Base-by-base conservation (phyloP, 2,888 invertebrate genomes). In the Caenorhabditis virilis region DNA sequence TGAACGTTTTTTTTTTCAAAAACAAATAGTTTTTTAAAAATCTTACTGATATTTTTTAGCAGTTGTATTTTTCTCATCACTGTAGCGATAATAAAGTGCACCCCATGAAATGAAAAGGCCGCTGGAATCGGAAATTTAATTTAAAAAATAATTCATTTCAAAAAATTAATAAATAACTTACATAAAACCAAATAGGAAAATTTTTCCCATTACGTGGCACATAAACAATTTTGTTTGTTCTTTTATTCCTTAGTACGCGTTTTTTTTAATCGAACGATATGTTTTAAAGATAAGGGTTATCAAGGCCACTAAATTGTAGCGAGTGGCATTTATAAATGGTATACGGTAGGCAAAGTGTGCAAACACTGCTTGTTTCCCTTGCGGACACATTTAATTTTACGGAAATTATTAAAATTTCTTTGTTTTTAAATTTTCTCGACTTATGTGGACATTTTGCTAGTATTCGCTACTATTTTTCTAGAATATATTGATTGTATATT, bases 131-230 rank as follows among this genome's bases (percentile, higher is more conserved):
- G n/a, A n/a, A n/a, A n/a, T n/a, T n/a, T 46, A 36, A 46, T 46
- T 33, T 15, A 23, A 33, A 20, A n/a, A n/a, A n/a, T n/a, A n/a
- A n/a, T n/a, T n/a, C n/a, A n/a, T n/a, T n/a, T n/a, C n/a, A n/a
- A n/a, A n/a, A n/a, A n/a, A n/a, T n/a, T 35, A 25, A n/a, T 41
- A 30, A 20, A 46, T 6, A 58, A 68, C 68, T 53, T 38, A 63
- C 68, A 68, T 26, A 33, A 68, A 50, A 18, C 68, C 68, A 35
- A 54, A 54, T 13, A 59, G 48, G n/a, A 68, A 42, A 2, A 62
- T 4, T 39, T 47, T 64, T 5, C 64, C 54, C 64, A 64, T 64
- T 9, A 45, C 46, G 54, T 42, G 50, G 42, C 58, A 58, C 64
- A 64, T 64, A 13, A 41, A 57, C 26, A 39, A 30, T 23, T 11